A percentile compares a stretch with the other conserved stretches of the same genome.
Conservation (phyloP, 2,888 invertebrate species). For the Drosophila stalkeri region DNA sequence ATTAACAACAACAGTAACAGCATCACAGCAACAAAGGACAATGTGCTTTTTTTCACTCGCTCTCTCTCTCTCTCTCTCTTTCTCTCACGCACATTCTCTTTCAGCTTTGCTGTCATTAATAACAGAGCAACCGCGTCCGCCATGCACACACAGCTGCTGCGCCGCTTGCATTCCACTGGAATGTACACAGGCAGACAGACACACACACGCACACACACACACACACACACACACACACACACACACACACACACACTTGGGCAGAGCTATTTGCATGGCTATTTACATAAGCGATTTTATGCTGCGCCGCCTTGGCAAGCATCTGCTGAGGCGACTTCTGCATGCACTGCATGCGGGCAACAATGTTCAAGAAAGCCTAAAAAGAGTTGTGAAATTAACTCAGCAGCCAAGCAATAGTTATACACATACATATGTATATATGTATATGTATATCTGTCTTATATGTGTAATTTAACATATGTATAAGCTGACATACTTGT, state of each 20-base stretch:
- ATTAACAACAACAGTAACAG: conserved; percentile 49
- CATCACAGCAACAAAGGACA: conserved; percentile 16
- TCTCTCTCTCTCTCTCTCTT: conserved; percentile 16
- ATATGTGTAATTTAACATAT: conserved; percentile 3
- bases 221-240: conserved; percentile 11
- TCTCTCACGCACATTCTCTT: conserved; percentile 4
- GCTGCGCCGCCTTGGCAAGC: conserved; percentile 57
- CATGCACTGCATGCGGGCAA: conserved; percentile 38
- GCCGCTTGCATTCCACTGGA: conserved; percentile 39
- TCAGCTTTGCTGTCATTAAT: conserved; percentile 64
- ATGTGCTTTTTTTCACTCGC: conserved; percentile 17
- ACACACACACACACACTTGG: neutral
- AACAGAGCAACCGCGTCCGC: conserved; percentile 61
- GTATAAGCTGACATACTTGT: conserved; percentile 1
- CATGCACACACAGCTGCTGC: conserved; percentile 33
- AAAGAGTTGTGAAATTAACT: conserved; percentile 2
- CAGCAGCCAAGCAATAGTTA: conserved; percentile 23
- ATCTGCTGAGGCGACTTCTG: conserved; percentile 32
- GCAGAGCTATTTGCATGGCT: conserved; percentile 26
- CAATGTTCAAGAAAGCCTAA: conserved; percentile 9
- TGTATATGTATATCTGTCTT: neutral
- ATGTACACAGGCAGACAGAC: conserved; percentile 25
- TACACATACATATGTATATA: neutral
- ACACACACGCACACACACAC: conserved; percentile 10
- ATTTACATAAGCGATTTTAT: conserved; percentile 77